phyloP scores from a whole-genome alignment of 2,113 vertebrate genomes.

The Barbus barbus region DNA sequence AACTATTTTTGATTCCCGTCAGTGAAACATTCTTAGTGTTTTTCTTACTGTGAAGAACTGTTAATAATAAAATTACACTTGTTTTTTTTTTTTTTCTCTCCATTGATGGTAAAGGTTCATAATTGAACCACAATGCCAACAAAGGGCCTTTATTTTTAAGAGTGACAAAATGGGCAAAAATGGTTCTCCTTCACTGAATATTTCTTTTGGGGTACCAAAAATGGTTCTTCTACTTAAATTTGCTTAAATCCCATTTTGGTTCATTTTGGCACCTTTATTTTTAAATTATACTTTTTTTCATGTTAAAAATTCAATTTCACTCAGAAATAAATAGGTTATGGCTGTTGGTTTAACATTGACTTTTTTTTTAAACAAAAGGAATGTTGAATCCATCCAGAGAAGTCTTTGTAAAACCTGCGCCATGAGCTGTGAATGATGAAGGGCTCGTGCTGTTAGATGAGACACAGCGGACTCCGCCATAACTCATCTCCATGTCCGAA shows the following conservation, averaged over 20 bases:
- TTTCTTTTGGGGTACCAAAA: background rate
- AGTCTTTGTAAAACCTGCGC: slow-evolving; percentile 11
- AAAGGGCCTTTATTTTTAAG: background rate
- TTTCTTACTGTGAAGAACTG: background rate
- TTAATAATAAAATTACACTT: background rate
- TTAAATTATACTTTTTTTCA: background rate
- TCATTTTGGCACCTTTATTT: background rate
- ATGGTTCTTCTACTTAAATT: background rate
- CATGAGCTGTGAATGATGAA: slow-evolving; percentile 32
- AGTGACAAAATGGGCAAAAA: background rate
- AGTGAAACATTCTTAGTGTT: background rate
- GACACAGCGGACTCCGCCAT: slow-evolving; percentile 1
- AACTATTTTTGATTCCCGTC: background rate
- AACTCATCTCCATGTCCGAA: slow-evolving; percentile 31
- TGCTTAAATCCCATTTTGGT: background rate
- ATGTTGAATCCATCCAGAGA: background rate
- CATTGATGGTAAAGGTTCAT: background rate
- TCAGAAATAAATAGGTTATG: background rate
- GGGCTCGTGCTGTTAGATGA: slow-evolving; percentile 21
- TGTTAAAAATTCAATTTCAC: background rate
- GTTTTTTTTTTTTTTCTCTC: background rate
- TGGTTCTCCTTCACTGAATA: background rate
- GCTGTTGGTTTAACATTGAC: background rate
- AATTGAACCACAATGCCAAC: background rate
- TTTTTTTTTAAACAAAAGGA: background rate